A percentile compares a stretch with the other conserved stretches of the same genome.
Evolutionary conservation across 2,113 vertebrate genomes (phyloP).

Genomic region (Pterophyllum scalare): DNA sequence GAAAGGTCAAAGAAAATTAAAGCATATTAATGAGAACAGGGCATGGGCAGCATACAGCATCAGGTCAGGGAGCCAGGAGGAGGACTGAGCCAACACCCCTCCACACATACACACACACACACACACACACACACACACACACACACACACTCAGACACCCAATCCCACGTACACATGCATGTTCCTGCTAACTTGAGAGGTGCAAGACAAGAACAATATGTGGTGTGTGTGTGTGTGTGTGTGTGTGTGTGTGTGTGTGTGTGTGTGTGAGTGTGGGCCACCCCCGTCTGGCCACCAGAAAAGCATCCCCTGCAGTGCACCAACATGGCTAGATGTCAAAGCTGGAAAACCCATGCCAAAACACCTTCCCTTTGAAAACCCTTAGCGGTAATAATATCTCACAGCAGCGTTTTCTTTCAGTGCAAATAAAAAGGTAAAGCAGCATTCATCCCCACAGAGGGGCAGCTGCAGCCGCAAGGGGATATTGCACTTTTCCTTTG

Average conservation of each 20-base stretch:
- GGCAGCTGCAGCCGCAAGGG: slow-evolving; percentile 59
- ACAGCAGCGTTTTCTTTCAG: slow-evolving; percentile 48
- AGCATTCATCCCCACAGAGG: slow-evolving; percentile 49
- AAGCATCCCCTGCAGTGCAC: slow-evolving; percentile 56
- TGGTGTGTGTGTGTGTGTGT: background rate
- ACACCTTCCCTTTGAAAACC: slow-evolving; percentile 54
- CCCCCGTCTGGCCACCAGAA: slow-evolving; percentile 23
- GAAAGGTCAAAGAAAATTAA: slow-evolving; percentile 78
- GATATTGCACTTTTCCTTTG: slow-evolving; percentile 61
- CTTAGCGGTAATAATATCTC: slow-evolving; percentile 43
- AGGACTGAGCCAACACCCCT: slow-evolving; percentile 26
- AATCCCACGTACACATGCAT: background rate
- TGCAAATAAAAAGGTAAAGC: slow-evolving; percentile 43
- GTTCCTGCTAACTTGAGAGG: slow-evolving; percentile 29
- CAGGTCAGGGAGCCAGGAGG: slow-evolving; percentile 65
- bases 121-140: background rate
- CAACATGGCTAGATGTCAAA: slow-evolving; percentile 60
- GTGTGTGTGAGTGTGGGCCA: background rate
- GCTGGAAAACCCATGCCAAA: slow-evolving; percentile 49
- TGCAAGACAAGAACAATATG: slow-evolving; percentile 59
- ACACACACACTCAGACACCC: background rate
- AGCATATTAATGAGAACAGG: slow-evolving; percentile 77
- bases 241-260: background rate
- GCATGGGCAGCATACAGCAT: slow-evolving; percentile 60
- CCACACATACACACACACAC: background rate